Percentiles rank a stretch among this genome's conserved stretches.
Conservation (phyloP, 2,113 vertebrate species). For the Chloebia gouldiae region DNA sequence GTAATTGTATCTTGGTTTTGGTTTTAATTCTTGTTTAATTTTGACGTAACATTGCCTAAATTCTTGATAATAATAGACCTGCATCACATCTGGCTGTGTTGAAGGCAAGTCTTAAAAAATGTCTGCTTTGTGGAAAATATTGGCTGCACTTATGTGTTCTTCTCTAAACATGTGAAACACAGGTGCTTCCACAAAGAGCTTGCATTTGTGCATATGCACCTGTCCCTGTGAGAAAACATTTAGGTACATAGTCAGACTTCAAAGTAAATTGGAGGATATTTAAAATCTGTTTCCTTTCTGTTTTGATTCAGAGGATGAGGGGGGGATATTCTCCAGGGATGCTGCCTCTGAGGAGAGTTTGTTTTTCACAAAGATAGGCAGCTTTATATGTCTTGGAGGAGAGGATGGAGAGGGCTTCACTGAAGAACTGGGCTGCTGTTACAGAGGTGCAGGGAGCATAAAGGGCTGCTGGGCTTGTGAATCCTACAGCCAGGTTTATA, state of each 20-base stretch:
- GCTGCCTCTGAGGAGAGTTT: background rate
- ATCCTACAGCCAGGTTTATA: background rate
- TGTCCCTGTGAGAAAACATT: background rate
- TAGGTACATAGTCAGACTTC: background rate
- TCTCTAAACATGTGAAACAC: background rate
- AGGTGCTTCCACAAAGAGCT: background rate
- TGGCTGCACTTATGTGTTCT: background rate
- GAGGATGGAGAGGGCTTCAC: background rate
- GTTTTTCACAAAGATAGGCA: background rate
- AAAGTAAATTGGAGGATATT: background rate
- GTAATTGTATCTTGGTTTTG: background rate
- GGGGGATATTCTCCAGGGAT: background rate
- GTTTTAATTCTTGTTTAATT: background rate
- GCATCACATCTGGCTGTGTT: background rate
- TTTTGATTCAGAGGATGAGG: background rate
- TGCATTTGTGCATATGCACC: background rate
- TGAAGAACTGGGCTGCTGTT: background rate
- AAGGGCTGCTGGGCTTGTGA: background rate
- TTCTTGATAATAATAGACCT: background rate
- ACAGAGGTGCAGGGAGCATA: background rate
- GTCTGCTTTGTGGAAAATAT: background rate
- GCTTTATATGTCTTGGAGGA: background rate
- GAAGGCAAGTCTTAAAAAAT: background rate
- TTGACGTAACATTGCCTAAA: background rate
- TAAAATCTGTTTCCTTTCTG: background rate